Conservation (phyloP, 2,888 invertebrate genomes). For the Himalopsyche japonica region DNA sequence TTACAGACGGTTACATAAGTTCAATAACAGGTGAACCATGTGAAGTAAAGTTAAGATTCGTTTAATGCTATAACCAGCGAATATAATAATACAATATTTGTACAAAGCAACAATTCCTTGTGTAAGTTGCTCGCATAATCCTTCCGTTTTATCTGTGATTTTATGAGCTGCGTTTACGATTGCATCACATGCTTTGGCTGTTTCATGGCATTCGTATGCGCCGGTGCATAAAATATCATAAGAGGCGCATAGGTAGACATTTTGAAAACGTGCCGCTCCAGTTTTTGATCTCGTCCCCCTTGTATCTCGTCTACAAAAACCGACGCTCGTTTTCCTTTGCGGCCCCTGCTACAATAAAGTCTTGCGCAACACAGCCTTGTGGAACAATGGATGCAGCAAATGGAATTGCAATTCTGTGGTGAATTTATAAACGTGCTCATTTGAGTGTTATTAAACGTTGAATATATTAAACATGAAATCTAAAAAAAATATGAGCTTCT, state of each 20-base stretch:
- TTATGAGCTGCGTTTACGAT: conserved; percentile 14
- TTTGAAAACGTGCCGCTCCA: conserved; percentile 35
- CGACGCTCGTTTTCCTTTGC: conserved; percentile 20
- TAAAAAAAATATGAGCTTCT: too few relatives aligned
- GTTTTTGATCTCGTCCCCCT: conserved; percentile 29
- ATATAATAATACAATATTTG: neutral
- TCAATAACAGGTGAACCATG: neutral
- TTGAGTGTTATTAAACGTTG: neutral
- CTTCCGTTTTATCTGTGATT: conserved; percentile 11
- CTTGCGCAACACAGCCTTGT: neutral
- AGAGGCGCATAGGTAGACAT: conserved; percentile 13
- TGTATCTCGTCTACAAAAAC: neutral
- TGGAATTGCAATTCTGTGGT: neutral
- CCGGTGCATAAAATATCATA: conserved; percentile 18
- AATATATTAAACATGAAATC: too few relatives aligned
- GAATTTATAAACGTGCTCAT: neutral
- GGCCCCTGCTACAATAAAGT: neutral
- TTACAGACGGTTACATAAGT: neutral
- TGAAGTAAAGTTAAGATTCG: neutral
- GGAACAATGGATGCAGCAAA: neutral
- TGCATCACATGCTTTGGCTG: conserved; percentile 21
- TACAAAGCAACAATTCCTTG: neutral
- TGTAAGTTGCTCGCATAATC: neutral
- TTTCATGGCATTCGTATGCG: neutral
- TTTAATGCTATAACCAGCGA: neutral